Conservation (phyloP, 92 coral and sea anemone species). For the Paragorgia papillata region DNA sequence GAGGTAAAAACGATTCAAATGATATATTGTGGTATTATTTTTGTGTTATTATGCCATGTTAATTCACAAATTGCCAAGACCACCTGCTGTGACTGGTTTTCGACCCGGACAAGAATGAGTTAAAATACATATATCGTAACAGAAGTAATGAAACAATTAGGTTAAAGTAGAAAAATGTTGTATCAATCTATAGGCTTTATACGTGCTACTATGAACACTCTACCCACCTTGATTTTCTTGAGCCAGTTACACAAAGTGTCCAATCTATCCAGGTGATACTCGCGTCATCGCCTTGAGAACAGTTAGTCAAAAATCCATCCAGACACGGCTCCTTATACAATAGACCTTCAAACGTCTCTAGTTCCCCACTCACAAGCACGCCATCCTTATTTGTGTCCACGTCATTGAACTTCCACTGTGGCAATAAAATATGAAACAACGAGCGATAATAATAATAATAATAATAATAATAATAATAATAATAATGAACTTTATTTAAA, state of each 20-base stretch:
- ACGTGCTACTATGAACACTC: too few relatives aligned
- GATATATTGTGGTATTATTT: too few relatives aligned
- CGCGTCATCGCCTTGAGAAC: conserved; percentile 4
- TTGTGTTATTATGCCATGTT: too few relatives aligned
- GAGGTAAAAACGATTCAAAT: too few relatives aligned
- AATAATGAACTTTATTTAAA: too few relatives aligned
- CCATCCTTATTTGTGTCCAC: conserved; percentile 19
- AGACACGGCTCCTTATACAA: conserved; percentile 22
- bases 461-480: neutral
- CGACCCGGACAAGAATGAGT: too few relatives aligned
- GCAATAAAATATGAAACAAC: neutral
- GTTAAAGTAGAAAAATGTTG: too few relatives aligned
- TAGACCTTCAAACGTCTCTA: conserved; percentile 17
- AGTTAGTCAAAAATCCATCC: neutral
- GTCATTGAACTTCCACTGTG: conserved; percentile 34
- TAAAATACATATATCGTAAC: too few relatives aligned
- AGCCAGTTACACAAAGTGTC: conserved; percentile 6
- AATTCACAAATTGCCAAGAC: too few relatives aligned
- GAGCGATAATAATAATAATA: neutral
- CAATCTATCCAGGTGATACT: conserved; percentile 20
- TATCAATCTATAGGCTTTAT: too few relatives aligned
- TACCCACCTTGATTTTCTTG: conserved; percentile 5
- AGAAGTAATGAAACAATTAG: too few relatives aligned
- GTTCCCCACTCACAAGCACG: conserved; percentile 25
- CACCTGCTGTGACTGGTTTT: too few relatives aligned